Evolutionary conservation across 1,140 invertebrate species (phyloP), one percentile per base, ranked within the genome.

Genomic region (Drosophila gunungcola): DNA sequence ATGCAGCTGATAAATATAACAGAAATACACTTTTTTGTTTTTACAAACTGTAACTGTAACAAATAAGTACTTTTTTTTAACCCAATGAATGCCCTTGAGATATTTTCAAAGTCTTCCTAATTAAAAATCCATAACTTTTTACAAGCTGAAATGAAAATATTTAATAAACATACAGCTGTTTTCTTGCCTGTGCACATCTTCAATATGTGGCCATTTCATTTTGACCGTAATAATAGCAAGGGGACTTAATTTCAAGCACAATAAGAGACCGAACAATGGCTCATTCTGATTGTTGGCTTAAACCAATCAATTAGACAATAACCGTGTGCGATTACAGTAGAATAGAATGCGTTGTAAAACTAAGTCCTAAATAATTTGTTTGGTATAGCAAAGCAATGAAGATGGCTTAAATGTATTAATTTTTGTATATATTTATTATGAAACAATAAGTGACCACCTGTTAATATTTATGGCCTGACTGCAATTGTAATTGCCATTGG

Each of bases 251-350:
- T n/a, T 39, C 38, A 3, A 39, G 4, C 6, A n/a, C 4, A n/a
- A 7, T 1, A 11, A 5, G 0, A 55, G 5, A 42, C 25, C 2
- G 38, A 49, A 39, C 48, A 27, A 27, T 10, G n/a, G 7, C 6
- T 4, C n/a, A n/a, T 4, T 32, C 16, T 27, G 36, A 27, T 36
- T 36, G 32, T 13, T 27, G 21, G 27, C 11, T n/a, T 54, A 60
- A 54, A 32, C 48, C 10, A 4, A 34, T 29, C 21, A 61, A 57
- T 57, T 57, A 32, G 34, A 0, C 52, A 29, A 12, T 34, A 9
- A 54, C 36, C 27, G 16, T 27, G 7, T 32, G 39, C 3, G 11
- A 11, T 9, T 25, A 10, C n/a, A 12, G 3, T 7, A 29, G 11
- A 48, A 48, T 27, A 27, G 56, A 27, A 25, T 13, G 16, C 41